Evolutionary conservation across 2,797 vertebrate genomes (phyloP).

Genomic region (Molossus alvarezi): DNA sequence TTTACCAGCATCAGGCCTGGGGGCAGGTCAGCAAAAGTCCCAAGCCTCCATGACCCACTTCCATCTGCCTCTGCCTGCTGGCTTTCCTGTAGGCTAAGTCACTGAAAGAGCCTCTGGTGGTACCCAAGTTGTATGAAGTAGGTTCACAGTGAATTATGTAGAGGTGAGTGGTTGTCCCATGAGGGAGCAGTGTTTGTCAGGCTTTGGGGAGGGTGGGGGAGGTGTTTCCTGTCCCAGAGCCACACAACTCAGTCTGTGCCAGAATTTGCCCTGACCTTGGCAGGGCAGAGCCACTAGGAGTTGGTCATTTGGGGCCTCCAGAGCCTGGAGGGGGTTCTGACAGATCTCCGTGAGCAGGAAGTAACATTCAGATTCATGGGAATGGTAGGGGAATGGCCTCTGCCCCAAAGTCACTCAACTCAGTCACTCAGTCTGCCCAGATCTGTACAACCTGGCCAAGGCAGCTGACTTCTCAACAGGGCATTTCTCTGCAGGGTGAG

Average conservation of each 20-base stretch:
- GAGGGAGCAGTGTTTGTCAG: background rate
- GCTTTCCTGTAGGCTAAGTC: background rate
- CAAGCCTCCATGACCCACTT: too few species aligned
- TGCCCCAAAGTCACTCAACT: background rate
- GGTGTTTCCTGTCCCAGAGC: background rate
- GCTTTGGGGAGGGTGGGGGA: background rate
- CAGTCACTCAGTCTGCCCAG: background rate
- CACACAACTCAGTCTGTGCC: background rate
- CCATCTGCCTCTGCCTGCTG: too few species aligned
- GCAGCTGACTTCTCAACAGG: background rate
- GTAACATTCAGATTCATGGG: background rate
- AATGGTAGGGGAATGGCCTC: too few species aligned
- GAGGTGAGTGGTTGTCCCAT: background rate
- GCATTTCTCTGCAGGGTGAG: background rate
- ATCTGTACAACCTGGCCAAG: background rate
- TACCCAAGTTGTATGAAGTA: background rate
- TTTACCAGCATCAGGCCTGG: too few species aligned
- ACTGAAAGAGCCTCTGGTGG: background rate
- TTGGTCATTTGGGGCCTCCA: background rate
- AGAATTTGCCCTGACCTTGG: background rate
- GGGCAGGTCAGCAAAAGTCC: too few species aligned
- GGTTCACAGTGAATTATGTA: background rate
- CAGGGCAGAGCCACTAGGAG: background rate
- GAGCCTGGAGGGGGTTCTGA: background rate
- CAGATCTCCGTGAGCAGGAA: background rate